Conservation (phyloP, 2,797 vertebrate genomes). For the Synaphobranchus kaupii region DNA sequence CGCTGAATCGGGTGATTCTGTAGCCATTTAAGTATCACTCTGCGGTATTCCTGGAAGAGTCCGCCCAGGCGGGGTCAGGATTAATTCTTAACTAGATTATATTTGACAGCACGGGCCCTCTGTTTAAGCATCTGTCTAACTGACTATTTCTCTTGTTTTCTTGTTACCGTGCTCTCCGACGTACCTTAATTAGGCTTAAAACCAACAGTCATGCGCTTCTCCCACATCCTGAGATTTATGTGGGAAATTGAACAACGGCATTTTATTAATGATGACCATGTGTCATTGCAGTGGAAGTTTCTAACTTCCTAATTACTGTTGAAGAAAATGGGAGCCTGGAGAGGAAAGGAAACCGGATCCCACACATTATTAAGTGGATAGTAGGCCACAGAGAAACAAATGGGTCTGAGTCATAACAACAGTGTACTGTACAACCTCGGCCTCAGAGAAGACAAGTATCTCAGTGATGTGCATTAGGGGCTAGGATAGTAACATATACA, state of each 20-base stretch:
- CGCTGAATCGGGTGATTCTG: not conserved
- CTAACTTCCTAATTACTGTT: conserved; percentile 2
- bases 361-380: conserved; percentile 8
- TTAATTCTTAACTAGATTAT: not conserved
- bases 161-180: not conserved
- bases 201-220: not conserved
- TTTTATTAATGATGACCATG: not conserved
- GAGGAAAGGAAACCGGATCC: not conserved
- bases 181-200: not conserved
- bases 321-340: not conserved
- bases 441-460: not conserved
- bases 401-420: not conserved
- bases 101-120: not conserved
- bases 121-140: not conserved
- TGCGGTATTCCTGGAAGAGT: not conserved
- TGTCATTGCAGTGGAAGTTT: not conserved
- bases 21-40: not conserved
- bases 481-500: not conserved
- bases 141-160: not conserved
- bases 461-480: not conserved
- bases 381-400: not conserved
- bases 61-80: not conserved
- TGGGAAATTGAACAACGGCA: conserved; percentile 7
- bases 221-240: not conserved
- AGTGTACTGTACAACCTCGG: not conserved